A percentile compares a stretch with the other conserved stretches of the same genome.
phyloP scores from a whole-genome alignment of 2,888 invertebrate genomes.

The Diaperis boleti region DNA sequence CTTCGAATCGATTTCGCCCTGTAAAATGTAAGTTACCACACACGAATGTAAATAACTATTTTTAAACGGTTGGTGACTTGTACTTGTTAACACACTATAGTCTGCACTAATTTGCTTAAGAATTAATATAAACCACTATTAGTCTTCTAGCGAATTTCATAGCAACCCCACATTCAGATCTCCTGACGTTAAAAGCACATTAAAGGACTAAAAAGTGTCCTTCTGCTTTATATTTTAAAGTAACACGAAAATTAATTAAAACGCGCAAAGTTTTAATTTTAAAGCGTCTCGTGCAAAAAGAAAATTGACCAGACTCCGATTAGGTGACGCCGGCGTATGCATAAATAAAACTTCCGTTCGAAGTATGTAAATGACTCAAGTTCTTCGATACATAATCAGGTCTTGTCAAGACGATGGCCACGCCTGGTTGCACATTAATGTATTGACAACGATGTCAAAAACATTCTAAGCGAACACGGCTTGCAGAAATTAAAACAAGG shows the following conservation, averaged over 20 bases:
- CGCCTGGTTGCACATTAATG: constrained; percentile 53
- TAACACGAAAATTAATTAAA: constrained; percentile 34
- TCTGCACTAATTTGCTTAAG: too few relatives aligned
- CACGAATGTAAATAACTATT: too few relatives aligned
- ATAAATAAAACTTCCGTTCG: constrained; percentile 38
- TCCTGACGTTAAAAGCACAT: background rate
- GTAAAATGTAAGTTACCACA: too few relatives aligned
- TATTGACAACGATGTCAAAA: constrained; percentile 63
- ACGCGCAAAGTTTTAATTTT: constrained; percentile 35
- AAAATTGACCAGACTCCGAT: constrained; percentile 27
- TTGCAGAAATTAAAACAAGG: constrained; percentile 53
- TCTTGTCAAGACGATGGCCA: constrained; percentile 57
- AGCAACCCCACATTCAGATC: too few relatives aligned
- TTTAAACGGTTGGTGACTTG: too few relatives aligned
- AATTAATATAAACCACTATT: too few relatives aligned
- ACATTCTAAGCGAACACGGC: constrained; percentile 61
- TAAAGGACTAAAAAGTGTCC: background rate
- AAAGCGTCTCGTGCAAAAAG: constrained; percentile 17
- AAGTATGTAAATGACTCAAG: constrained; percentile 44
- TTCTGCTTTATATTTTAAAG: constrained; percentile 26
- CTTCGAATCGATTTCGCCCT: too few relatives aligned
- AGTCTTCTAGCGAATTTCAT: constrained; percentile 4
- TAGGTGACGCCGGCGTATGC: constrained; percentile 36
- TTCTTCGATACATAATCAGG: constrained; percentile 57
- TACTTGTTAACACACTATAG: too few relatives aligned